A percentile compares a stretch with the other conserved stretches of the same genome.
phyloP scores from a whole-genome alignment of 2,113 vertebrate species.

The Clinocottus analis region DNA sequence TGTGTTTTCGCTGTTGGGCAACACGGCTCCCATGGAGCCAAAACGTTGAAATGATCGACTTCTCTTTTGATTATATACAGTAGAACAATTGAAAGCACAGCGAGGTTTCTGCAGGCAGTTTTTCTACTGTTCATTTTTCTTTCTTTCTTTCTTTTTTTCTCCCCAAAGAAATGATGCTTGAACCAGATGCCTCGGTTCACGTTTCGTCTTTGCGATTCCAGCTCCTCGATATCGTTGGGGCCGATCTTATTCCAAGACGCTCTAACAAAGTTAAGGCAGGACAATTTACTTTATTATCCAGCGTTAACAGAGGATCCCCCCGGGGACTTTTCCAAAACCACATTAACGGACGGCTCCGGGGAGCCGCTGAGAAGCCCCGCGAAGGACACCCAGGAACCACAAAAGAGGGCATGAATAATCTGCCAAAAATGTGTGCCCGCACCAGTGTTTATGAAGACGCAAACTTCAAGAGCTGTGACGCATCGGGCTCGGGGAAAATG shows the following conservation, averaged over 20 bases:
- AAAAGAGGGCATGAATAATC: slow-evolving; percentile 46
- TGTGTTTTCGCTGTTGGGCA: slow-evolving; percentile 42
- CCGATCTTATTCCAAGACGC: slow-evolving; percentile 55
- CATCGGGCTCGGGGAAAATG: slow-evolving; percentile 48
- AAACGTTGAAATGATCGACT: slow-evolving; percentile 25
- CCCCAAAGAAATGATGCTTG: slow-evolving; percentile 35
- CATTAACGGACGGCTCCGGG: slow-evolving; percentile 42
- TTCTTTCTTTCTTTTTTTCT: too few relatives aligned
- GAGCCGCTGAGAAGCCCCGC: slow-evolving; percentile 25
- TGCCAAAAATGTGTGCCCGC: slow-evolving; percentile 30
- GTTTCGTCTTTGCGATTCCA: slow-evolving; percentile 51
- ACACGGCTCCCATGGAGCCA: slow-evolving; percentile 25
- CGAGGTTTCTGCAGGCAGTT: slow-evolving; percentile 34
- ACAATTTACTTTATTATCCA: slow-evolving; percentile 62
- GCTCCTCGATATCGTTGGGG: slow-evolving; percentile 54
- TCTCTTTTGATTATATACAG: slow-evolving; percentile 53
- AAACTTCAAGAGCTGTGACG: slow-evolving; percentile 46
- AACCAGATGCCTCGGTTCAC: slow-evolving; percentile 56
- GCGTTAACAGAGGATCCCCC: slow-evolving; percentile 46
- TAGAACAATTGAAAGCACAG: slow-evolving; percentile 61
- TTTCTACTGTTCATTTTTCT: slow-evolving; percentile 66
- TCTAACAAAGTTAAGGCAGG: slow-evolving; percentile 59
- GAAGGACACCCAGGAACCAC: slow-evolving; percentile 59
- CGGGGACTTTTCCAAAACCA: slow-evolving; percentile 57
- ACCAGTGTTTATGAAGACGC: slow-evolving; percentile 45